phyloP scores from a whole-genome alignment of 2,888 invertebrate species.

The Drosophila siamana region DNA sequence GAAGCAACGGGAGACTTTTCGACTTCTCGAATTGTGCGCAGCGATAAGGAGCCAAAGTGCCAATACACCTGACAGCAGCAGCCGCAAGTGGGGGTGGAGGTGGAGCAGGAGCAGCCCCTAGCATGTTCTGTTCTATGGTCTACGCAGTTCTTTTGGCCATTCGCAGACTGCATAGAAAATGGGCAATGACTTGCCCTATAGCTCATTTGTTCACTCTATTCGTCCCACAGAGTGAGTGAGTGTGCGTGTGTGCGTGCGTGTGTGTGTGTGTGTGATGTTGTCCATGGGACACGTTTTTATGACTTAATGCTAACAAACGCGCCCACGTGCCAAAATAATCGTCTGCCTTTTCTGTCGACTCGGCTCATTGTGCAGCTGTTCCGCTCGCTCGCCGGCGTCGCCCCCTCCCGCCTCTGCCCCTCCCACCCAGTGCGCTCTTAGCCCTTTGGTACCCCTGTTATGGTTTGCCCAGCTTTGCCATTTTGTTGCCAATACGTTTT shows the following conservation, averaged over 20 bases:
- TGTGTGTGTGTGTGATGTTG: conserved; percentile 36
- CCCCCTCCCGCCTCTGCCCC: not conserved
- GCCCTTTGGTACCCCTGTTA: conserved; percentile 13
- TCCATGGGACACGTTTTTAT: conserved; percentile 79
- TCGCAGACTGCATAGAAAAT: conserved; percentile 63
- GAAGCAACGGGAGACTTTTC: conserved; percentile 55
- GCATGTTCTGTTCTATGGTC: conserved; percentile 45
- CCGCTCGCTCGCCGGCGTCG: conserved; percentile 16
- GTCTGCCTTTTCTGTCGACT: conserved; percentile 78
- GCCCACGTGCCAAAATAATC: conserved; percentile 82
- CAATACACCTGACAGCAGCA: conserved; percentile 62
- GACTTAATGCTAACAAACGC: conserved; percentile 82
- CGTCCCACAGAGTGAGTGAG: conserved; percentile 11
- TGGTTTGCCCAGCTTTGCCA: conserved; percentile 55
- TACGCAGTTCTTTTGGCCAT: conserved; percentile 49
- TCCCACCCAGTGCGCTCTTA: not conserved
- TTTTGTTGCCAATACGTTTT: conserved; percentile 81
- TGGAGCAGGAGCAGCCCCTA: conserved; percentile 15
- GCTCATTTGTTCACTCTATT: conserved; percentile 41
- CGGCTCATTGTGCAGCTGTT: conserved; percentile 75
- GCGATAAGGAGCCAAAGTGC: conserved; percentile 73
- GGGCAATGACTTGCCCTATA: conserved; percentile 52
- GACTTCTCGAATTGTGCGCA: conserved; percentile 66
- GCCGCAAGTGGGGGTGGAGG: conserved; percentile 3
- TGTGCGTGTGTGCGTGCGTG: conserved; percentile 7